Evolutionary conservation across 2,888 invertebrate genomes (phyloP).

Genomic region (Adelphocoris suturalis): DNA sequence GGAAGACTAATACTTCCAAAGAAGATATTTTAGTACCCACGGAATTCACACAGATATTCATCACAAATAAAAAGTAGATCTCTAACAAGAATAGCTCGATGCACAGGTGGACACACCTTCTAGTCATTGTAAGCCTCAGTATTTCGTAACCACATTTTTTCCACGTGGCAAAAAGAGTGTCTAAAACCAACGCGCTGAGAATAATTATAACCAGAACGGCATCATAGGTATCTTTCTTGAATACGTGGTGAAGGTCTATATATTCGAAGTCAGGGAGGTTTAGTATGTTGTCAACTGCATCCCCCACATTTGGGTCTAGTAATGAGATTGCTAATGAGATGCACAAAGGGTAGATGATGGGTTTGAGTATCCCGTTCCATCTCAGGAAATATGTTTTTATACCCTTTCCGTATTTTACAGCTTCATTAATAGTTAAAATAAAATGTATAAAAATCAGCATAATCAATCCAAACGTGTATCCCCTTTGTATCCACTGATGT

Average conservation of each 20-base stretch:
- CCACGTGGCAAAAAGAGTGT: not conserved
- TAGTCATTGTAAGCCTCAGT: not conserved
- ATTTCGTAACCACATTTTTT: not conserved
- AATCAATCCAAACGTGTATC: not conserved
- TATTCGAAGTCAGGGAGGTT: not conserved
- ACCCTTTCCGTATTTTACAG: not conserved
- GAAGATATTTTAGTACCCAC: not conserved
- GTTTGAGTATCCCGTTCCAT: not conserved
- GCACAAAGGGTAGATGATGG: not conserved
- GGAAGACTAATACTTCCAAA: not conserved
- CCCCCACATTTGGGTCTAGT: not conserved
- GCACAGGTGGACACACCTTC: not conserved
- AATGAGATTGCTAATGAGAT: not conserved
- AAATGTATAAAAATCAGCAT: not conserved
- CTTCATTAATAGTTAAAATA: not conserved
- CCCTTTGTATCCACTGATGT: not conserved
- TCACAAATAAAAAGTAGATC: not conserved
- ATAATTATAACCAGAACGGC: not conserved
- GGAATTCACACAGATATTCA: not conserved
- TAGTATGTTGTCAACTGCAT: not conserved
- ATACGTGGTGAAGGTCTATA: not conserved
- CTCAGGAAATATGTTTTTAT: not conserved
- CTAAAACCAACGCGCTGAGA: not conserved
- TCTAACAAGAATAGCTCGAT: not conserved
- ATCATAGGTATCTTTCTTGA: not conserved